Percentiles rank a stretch among this genome's conserved stretches.
These are phyloP conservation scores for Geococcyx californianus DNA, from an alignment of 2,113 vertebrate species.

Conservation along the genomic window DNA sequence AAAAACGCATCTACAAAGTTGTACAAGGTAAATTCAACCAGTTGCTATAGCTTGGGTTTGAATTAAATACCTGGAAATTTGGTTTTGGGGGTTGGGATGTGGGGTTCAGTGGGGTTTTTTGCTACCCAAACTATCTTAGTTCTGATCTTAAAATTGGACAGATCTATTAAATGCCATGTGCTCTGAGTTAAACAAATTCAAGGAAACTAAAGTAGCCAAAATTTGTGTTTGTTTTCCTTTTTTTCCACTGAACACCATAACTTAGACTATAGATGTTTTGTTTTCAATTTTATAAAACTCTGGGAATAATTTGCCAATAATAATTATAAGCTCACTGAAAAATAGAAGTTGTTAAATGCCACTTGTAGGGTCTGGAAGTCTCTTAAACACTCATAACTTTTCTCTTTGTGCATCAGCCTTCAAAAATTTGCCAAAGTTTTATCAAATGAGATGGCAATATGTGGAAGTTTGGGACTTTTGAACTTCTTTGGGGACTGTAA, in stretches of 20 bases:
- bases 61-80: background rate
- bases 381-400: background rate
- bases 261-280: background rate
- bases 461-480: background rate
- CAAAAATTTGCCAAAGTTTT: background rate
- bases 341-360: background rate
- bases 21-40: background rate
- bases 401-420: background rate
- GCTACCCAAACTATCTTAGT: background rate
- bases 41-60: background rate
- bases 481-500: background rate
- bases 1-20: background rate
- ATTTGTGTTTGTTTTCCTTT: background rate
- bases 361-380: background rate
- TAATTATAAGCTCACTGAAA: background rate
- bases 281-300: background rate
- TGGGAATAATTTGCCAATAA: background rate
- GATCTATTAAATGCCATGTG: background rate
- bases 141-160: background rate
- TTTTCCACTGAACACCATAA: background rate
- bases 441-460: background rate
- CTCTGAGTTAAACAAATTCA: background rate
- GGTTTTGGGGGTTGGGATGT: rapidly evolving
- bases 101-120: background rate
- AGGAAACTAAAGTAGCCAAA: background rate